Evolutionary conservation across 2,888 invertebrate species (phyloP).

Genomic region (Argyresthia albistria): DNA sequence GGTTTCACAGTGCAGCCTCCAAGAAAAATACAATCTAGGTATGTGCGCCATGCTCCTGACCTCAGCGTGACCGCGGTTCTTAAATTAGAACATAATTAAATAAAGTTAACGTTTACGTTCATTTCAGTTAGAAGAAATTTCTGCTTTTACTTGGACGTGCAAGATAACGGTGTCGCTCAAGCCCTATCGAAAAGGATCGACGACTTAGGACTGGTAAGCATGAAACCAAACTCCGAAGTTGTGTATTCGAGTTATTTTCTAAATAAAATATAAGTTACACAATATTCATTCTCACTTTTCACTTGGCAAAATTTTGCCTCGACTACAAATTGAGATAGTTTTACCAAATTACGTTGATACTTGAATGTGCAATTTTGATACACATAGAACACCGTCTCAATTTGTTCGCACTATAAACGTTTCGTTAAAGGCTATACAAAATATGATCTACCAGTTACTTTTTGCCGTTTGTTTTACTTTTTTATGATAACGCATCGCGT

Average conservation of each 20-base stretch:
- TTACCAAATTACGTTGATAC: no score
- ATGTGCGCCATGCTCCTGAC: conserved; percentile 20
- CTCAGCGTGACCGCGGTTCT: conserved; percentile 13
- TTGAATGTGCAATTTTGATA: no score
- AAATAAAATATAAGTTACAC: background rate
- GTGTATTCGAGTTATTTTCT: no score
- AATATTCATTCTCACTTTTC: no score
- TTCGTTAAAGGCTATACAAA: no score
- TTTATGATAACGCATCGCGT: no score
- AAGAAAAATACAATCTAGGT: conserved; percentile 64
- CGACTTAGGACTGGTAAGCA: conserved; percentile 81
- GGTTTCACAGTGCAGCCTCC: conserved; percentile 59
- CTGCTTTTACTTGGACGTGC: conserved; percentile 83
- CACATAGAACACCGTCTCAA: no score
- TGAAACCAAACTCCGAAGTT: no score
- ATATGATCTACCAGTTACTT: no score
- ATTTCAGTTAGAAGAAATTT: conserved; percentile 74
- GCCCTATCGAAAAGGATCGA: conserved; percentile 79
- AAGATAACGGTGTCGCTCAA: conserved; percentile 76
- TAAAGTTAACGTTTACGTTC: conserved; percentile 16
- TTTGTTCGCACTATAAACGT: no score
- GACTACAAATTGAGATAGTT: no score
- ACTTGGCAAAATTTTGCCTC: background rate
- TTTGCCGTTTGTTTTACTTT: no score
- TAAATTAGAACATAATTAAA: background rate